phyloP scores from a whole-genome alignment of 2,888 invertebrate genomes.

The Selenia dentaria region DNA sequence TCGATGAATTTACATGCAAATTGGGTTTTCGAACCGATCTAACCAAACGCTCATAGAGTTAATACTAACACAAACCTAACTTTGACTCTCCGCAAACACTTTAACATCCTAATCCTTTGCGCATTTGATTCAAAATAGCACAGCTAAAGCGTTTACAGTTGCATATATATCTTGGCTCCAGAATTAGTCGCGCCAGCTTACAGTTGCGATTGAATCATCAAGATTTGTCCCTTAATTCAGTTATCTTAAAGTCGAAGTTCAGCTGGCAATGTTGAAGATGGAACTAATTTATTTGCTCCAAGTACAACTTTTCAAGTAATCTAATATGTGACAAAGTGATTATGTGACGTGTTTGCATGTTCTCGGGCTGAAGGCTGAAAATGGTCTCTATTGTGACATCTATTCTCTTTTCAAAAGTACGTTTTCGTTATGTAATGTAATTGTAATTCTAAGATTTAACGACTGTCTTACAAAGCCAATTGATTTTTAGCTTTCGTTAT shows the following conservation, averaged over 20 bases:
- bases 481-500: no score
- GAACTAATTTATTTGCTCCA: constrained; percentile 32
- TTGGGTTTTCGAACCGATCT: constrained; percentile 74
- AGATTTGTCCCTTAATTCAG: constrained; percentile 31
- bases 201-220: constrained; percentile 38
- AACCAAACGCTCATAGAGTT: constrained; percentile 69
- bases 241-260: constrained; percentile 36
- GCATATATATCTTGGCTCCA: constrained; percentile 37
- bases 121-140: constrained; percentile 30
- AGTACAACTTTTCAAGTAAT: constrained; percentile 54
- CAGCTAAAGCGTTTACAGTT: not conserved
- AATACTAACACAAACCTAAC: constrained; percentile 49
- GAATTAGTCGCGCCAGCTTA: constrained; percentile 56
- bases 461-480: no score
- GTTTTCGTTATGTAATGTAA: no score
- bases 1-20: constrained; percentile 78
- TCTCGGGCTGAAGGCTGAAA: constrained; percentile 4
- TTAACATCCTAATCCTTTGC: constrained; percentile 14
- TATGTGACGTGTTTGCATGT: constrained; percentile 29
- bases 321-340: constrained; percentile 50
- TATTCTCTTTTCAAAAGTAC: no score
- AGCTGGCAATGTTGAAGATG: constrained; percentile 6
- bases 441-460: no score
- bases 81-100: not conserved
- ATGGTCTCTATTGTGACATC: no score